Evolutionary conservation across 1,140 invertebrate genomes (phyloP).

Genomic region (Drosophila ambigua): DNA sequence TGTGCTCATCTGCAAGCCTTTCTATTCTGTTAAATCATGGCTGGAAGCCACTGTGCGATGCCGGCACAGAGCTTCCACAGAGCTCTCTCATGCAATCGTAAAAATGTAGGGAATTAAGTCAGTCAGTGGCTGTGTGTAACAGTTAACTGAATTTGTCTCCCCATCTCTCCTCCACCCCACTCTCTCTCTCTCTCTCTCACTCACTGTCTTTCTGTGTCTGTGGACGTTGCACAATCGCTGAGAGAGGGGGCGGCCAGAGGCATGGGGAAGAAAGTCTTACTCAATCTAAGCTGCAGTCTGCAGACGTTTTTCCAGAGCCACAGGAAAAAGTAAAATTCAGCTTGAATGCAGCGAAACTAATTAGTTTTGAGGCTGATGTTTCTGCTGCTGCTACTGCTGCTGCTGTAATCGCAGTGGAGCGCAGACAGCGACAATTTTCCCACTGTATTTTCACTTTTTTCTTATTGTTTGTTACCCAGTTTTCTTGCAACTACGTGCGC

Average conservation of each 20-base stretch:
- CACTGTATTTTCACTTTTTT: constrained; percentile 75
- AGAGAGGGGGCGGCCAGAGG: not conserved
- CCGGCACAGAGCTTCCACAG: constrained; percentile 5
- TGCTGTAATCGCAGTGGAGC: constrained; percentile 64
- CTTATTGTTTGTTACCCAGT: constrained; percentile 22
- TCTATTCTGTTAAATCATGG: constrained; percentile 6
- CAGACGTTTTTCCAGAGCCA: constrained; percentile 9
- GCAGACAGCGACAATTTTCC: constrained; percentile 76
- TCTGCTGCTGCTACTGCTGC: constrained; percentile 38
- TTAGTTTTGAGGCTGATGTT: constrained; percentile 68
- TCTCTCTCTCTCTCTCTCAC: constrained; percentile 24
- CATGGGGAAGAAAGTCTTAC: constrained; percentile 63
- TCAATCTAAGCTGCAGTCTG: constrained; percentile 57
- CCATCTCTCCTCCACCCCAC: not conserved
- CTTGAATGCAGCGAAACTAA: constrained; percentile 74
- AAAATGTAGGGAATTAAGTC: constrained; percentile 81
- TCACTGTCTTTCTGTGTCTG: constrained; percentile 40
- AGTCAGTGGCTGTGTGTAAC: constrained; percentile 73
- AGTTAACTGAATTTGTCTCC: constrained; percentile 76
- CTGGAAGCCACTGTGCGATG: constrained; percentile 16
- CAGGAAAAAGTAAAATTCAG: constrained; percentile 65
- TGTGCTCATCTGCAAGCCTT: too few relatives aligned
- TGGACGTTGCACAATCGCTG: constrained; percentile 21
- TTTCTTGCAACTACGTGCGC: constrained; percentile 40
- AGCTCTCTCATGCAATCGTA: constrained; percentile 37